phyloP scores from a whole-genome alignment of 2,797 vertebrate genomes.

The Clarias fuscus region DNA sequence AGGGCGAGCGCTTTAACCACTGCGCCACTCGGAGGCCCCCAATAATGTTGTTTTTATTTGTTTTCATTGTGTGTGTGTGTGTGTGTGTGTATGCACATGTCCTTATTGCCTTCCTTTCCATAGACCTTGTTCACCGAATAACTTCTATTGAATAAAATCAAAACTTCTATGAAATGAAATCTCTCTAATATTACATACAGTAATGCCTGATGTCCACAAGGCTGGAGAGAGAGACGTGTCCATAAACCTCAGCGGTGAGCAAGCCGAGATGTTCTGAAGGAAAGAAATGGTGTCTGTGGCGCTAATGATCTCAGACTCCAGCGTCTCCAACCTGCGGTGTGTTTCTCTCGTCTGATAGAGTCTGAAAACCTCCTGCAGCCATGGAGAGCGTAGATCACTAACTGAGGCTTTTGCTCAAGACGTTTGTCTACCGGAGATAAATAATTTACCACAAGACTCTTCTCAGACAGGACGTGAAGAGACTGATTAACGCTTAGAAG shows the following conservation, averaged over 20 bases:
- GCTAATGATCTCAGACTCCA: slow-evolving; percentile 21
- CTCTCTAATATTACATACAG: slow-evolving; percentile 12
- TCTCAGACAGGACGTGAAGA: not conserved
- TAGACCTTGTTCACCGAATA: not conserved
- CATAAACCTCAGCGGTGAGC: not conserved
- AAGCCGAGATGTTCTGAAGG: not conserved
- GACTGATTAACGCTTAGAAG: not conserved
- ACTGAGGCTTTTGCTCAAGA: not conserved
- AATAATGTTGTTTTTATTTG: not conserved
- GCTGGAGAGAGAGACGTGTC: not conserved
- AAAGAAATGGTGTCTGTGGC: not conserved
- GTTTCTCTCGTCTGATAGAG: not conserved
- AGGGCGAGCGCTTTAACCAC: too few species aligned
- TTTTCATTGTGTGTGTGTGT: not conserved
- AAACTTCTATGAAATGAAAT: slow-evolving; percentile 14
- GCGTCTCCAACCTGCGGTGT: not conserved
- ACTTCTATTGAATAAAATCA: slow-evolving; percentile 14
- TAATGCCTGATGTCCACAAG: slow-evolving; percentile 1
- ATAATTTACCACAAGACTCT: not conserved
- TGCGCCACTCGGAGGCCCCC: too few species aligned
- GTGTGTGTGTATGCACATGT: not conserved
- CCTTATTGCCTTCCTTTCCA: not conserved
- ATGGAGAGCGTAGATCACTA: not conserved
- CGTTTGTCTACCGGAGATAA: not conserved
- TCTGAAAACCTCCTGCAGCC: not conserved